Evolutionary conservation across 1,140 invertebrate species (phyloP).

Genomic region (Drosophila pseudoananassae): DNA sequence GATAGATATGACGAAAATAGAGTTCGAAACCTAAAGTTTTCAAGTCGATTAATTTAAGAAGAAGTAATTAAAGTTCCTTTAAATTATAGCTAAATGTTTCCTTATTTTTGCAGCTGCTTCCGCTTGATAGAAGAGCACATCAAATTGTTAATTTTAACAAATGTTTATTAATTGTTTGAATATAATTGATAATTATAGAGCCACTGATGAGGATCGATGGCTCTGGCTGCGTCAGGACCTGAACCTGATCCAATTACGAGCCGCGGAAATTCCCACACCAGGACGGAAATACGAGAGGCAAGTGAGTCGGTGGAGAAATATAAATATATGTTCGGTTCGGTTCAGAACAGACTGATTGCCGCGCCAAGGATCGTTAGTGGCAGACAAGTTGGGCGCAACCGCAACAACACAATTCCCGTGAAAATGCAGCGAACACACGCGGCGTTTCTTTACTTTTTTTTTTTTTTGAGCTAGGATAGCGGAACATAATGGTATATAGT

Average conservation of each 20-base stretch:
- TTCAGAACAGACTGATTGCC: slow-evolving; percentile 77
- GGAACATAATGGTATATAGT: slow-evolving; percentile 15
- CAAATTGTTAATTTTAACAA: slow-evolving; percentile 60
- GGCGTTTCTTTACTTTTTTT: slow-evolving; percentile 38
- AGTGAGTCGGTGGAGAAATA: slow-evolving; percentile 11
- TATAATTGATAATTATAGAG: slow-evolving; percentile 72
- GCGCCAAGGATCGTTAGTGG: slow-evolving; percentile 81
- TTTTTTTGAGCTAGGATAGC: slow-evolving; percentile 1
- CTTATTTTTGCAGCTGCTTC: slow-evolving; percentile 59
- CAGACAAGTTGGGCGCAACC: slow-evolving; percentile 84
- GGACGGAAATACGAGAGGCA: slow-evolving; percentile 70
- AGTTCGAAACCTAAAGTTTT: slow-evolving; percentile 14
- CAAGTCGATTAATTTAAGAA: not conserved
- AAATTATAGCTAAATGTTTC: not conserved
- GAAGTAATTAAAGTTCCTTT: not conserved
- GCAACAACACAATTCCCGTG: slow-evolving; percentile 75
- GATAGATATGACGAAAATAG: slow-evolving; percentile 24
- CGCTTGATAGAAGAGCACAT: slow-evolving; percentile 19
- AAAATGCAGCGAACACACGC: slow-evolving; percentile 73
- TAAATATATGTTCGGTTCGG: slow-evolving; percentile 18
- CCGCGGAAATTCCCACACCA: slow-evolving; percentile 71
- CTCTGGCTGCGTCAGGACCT: slow-evolving; percentile 44
- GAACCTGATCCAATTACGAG: slow-evolving; percentile 70
- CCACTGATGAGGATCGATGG: slow-evolving; percentile 14
- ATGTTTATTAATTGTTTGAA: slow-evolving; percentile 76